These are phyloP conservation scores for Microcebus tavaratra DNA, from an alignment of 2,113 vertebrate genomes.

Conservation along the genomic window DNA sequence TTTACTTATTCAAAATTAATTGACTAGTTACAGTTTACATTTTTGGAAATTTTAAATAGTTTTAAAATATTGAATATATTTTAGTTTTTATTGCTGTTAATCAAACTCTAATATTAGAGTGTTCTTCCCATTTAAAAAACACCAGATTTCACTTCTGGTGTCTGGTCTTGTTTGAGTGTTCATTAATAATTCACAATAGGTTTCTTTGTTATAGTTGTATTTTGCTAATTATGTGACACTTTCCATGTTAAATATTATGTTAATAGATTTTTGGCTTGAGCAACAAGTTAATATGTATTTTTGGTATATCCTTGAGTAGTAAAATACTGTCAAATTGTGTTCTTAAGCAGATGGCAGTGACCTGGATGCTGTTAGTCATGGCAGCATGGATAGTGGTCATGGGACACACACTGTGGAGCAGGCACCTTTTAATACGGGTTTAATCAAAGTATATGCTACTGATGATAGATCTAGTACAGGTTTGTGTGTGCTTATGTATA, in stretches of 20 bases:
- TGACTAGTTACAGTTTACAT: neutral
- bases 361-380: constrained; percentile 91
- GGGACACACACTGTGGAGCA: constrained; percentile 88
- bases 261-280: constrained; percentile 45
- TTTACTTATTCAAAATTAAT: constrained; percentile 49
- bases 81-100: constrained; percentile 19
- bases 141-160: neutral
- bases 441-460: constrained; percentile 90
- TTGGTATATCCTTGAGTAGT: constrained; percentile 62
- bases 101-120: constrained; percentile 32
- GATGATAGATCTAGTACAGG: constrained; percentile 93
- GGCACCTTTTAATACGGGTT: constrained; percentile 88
- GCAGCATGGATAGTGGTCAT: constrained; percentile 91
- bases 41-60: constrained; percentile 37
- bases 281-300: constrained; percentile 30
- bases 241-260: constrained; percentile 7
- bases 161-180: constrained; percentile 30
- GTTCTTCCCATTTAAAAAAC: constrained; percentile 33
- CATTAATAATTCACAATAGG: neutral
- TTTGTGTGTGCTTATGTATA: constrained; percentile 76
- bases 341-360: constrained; percentile 89
- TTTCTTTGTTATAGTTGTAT: neutral
- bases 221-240: constrained; percentile 44
- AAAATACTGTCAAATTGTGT: constrained; percentile 75
- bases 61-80: constrained; percentile 48